These are phyloP conservation scores for Xenus cinereus DNA, from an alignment of 2,113 vertebrate species.

Conservation along the genomic window DNA sequence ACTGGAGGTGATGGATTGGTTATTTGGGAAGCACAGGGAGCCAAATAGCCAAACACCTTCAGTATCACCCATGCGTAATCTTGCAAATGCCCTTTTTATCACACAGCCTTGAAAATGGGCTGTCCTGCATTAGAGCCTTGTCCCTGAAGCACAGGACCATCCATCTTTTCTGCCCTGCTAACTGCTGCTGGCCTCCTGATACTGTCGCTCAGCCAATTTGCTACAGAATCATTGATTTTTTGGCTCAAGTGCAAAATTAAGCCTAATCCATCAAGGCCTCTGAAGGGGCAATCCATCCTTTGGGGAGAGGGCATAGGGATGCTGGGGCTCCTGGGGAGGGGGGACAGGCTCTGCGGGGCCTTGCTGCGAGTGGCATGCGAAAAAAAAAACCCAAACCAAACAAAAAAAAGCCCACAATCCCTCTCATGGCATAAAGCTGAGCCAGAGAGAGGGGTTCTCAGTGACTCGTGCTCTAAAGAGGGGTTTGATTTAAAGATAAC, in stretches of 20 bases:
- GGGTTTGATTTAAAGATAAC: background rate
- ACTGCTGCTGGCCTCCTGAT: background rate
- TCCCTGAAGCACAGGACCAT: background rate
- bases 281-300: background rate
- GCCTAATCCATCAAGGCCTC: background rate
- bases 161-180: background rate
- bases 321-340: accelerated
- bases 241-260: background rate
- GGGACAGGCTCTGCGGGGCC: accelerated
- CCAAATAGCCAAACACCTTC: background rate
- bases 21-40: background rate
- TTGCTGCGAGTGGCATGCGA: background rate
- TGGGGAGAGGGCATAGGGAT: background rate
- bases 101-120: background rate
- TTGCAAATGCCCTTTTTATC: background rate
- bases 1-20: background rate
- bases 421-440: background rate
- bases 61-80: accelerated
- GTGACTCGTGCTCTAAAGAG: background rate
- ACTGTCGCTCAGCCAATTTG: background rate
- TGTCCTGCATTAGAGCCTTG: background rate
- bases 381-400: background rate
- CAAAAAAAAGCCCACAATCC: background rate
- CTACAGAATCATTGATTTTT: background rate
- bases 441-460: background rate